Evolutionary conservation across 2,113 vertebrate species (phyloP).

Genomic region (Tachuris rubrigastra): DNA sequence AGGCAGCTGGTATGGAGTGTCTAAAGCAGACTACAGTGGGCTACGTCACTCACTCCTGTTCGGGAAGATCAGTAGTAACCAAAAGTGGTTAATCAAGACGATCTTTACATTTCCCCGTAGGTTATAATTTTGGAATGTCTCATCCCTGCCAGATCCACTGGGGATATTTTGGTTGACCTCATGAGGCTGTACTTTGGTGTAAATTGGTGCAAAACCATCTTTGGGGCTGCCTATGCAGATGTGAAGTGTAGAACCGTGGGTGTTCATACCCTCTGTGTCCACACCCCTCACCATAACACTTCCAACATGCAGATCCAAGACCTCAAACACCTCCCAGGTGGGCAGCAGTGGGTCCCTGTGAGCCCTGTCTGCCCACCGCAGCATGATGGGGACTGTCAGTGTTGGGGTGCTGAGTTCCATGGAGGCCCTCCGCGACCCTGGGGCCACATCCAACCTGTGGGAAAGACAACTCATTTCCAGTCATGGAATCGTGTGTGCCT

Average conservation of each 20-base stretch:
- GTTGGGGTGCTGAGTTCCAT: accelerated
- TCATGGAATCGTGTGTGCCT: neutral
- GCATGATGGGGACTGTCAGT: accelerated
- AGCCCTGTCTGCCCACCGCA: neutral
- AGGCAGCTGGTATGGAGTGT: neutral
- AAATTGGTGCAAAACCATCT: neutral
- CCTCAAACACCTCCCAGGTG: neutral
- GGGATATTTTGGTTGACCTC: neutral
- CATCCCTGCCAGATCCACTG: neutral
- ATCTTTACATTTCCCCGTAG: neutral
- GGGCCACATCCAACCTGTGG: neutral
- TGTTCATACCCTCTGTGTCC: neutral
- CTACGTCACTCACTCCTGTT: neutral
- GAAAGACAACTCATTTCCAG: accelerated
- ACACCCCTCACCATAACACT: accelerated
- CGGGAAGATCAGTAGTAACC: neutral
- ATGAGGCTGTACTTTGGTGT: neutral
- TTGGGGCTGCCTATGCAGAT: neutral
- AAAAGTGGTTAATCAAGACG: neutral
- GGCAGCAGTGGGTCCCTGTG: neutral
- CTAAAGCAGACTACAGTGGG: neutral
- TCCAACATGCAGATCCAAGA: accelerated
- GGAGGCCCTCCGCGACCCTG: neutral
- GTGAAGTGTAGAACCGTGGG: neutral
- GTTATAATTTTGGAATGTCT: neutral